Conservation (phyloP, 2,888 invertebrate species). For the Steromphala cineraria region DNA sequence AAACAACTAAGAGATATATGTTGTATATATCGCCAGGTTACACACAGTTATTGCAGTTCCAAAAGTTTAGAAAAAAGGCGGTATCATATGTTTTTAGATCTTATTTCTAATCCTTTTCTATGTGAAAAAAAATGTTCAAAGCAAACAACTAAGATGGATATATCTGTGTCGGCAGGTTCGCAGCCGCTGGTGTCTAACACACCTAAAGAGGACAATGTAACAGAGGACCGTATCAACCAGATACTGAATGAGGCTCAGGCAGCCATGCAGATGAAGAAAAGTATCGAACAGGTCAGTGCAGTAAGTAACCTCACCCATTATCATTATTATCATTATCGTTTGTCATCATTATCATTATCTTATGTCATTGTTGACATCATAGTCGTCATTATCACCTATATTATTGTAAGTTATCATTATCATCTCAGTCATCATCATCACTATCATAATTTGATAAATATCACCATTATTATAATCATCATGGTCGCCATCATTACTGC, state of each 20-base stretch:
- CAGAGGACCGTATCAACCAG: constrained; percentile 94
- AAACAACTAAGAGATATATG: too few relatives aligned
- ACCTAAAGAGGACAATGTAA: constrained; percentile 75
- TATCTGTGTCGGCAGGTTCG: constrained; percentile 50
- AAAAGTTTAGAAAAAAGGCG: too few relatives aligned
- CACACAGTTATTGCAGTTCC: too few relatives aligned
- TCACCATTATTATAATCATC: too few relatives aligned
- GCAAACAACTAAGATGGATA: too few relatives aligned
- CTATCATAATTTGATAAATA: too few relatives aligned
- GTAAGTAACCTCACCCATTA: background rate
- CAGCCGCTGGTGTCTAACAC: constrained; percentile 65
- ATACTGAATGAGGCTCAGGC: constrained; percentile 95
- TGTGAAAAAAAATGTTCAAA: too few relatives aligned
- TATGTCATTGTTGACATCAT: background rate
- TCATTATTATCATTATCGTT: background rate
- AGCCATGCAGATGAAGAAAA: constrained; percentile 80
- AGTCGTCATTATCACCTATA: background rate
- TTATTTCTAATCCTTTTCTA: too few relatives aligned
- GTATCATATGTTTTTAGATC: too few relatives aligned
- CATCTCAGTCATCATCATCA: background rate
- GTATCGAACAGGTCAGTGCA: constrained; percentile 63
- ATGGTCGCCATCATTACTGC: too few relatives aligned
- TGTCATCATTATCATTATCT: background rate
- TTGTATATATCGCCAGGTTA: too few relatives aligned
- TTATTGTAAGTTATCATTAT: background rate